These are phyloP conservation scores for Stomatorhinus walkeri DNA, from an alignment of 2,797 vertebrate genomes.

Conservation along the genomic window DNA sequence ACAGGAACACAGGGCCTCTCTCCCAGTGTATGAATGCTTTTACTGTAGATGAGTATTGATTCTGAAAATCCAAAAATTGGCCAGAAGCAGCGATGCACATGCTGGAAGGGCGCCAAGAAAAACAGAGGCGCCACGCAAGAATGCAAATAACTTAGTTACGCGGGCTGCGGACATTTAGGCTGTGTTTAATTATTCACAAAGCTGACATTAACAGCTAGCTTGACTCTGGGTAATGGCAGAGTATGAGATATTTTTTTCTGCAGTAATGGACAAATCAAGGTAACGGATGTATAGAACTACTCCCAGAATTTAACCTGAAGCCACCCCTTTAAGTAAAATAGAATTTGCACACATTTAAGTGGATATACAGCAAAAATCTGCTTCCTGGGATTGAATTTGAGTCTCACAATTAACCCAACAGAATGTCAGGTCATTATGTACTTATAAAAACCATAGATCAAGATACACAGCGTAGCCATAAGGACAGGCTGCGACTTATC, in stretches of 20 bases:
- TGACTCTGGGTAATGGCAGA: background rate
- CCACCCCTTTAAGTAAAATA: background rate
- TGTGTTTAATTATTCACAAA: conserved; percentile 28
- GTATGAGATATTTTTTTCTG: background rate
- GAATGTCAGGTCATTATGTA: background rate
- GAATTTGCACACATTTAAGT: conserved; percentile 3
- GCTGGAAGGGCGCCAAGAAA: conserved; percentile 28
- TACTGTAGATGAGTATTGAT: conserved; percentile 27
- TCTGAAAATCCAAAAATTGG: conserved; percentile 27
- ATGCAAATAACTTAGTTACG: conserved; percentile 25
- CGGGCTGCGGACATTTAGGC: conserved; percentile 22
- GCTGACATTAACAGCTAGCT: conserved; percentile 15
- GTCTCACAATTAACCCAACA: background rate
- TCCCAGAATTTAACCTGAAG: conserved; percentile 27
- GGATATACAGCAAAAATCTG: background rate
- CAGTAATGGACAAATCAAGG: background rate
- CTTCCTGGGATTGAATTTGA: background rate
- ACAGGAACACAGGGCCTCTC: background rate
- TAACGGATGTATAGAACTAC: conserved; percentile 18
- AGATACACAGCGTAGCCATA: background rate
- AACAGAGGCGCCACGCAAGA: conserved; percentile 14
- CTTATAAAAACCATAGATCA: background rate
- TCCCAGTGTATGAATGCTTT: conserved; percentile 10
- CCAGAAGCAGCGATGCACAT: conserved; percentile 30
- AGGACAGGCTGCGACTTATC: background rate